Percentiles rank a stretch among this genome's conserved stretches.
phyloP scores from a whole-genome alignment of 2,888 invertebrate species.

The Platycheirus rosarum region DNA sequence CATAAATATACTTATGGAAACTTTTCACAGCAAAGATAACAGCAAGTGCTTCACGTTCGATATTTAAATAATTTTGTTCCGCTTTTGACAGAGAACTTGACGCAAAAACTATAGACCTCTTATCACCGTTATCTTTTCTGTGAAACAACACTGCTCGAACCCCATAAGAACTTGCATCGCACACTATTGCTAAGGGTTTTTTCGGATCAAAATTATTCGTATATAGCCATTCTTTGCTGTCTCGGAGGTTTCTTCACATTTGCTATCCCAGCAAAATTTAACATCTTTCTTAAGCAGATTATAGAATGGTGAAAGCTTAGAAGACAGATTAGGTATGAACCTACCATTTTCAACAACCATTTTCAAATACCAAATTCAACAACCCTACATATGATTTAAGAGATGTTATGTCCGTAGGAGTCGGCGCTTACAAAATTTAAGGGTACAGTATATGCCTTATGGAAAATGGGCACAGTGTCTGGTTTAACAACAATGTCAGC shows the following conservation, averaged over 20 bases:
- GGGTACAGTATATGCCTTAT: background rate
- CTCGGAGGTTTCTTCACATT: background rate
- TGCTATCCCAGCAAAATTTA: background rate
- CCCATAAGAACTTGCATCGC: background rate
- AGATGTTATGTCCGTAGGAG: background rate
- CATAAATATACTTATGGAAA: background rate
- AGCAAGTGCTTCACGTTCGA: background rate
- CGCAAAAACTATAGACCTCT: too few relatives aligned
- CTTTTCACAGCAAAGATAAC: background rate
- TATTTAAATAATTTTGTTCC: background rate
- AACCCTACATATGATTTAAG: background rate
- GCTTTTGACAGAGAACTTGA: background rate
- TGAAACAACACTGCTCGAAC: background rate
- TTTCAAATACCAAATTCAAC: too few relatives aligned
- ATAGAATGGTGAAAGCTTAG: background rate
- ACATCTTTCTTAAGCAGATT: slow-evolving; percentile 1
- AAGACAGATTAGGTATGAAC: background rate
- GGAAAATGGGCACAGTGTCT: slow-evolving; percentile 1
- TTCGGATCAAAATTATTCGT: too few relatives aligned
- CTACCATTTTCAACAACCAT: too few relatives aligned
- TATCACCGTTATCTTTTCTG: background rate
- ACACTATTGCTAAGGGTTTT: background rate
- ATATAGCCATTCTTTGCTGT: too few relatives aligned
- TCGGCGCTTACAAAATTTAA: background rate
- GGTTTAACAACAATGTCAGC: background rate